A percentile compares a stretch with the other conserved stretches of the same genome.
phyloP scores from a whole-genome alignment of 2,797 vertebrate genomes.

The Heteromormyrus szaboi region DNA sequence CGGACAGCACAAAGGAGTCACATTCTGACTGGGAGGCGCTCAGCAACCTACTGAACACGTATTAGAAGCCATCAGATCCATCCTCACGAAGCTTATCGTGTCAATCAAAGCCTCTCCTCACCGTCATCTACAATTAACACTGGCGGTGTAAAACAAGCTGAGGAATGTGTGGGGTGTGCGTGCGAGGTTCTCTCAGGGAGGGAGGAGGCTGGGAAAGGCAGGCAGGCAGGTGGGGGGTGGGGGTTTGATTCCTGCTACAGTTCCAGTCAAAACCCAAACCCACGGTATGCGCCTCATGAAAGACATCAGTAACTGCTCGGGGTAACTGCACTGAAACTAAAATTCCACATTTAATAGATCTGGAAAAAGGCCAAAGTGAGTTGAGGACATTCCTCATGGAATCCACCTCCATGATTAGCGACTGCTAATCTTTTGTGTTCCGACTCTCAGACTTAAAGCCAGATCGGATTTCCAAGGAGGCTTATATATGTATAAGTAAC shows the following conservation, averaged over 20 bases:
- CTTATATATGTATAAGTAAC: not conserved
- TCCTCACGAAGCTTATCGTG: not conserved
- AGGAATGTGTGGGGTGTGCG: not conserved
- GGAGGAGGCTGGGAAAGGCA: not conserved
- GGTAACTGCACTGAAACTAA: conserved; percentile 21
- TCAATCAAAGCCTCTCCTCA: not conserved
- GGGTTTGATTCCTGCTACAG: conserved; percentile 23
- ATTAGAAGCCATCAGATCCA: not conserved
- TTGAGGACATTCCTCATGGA: conserved; percentile 23
- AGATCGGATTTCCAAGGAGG: conserved; percentile 14
- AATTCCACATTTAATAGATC: conserved; percentile 26
- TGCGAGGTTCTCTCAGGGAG: not conserved
- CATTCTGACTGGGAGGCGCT: not conserved
- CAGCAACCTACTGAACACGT: not conserved
- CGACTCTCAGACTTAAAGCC: conserved; percentile 20
- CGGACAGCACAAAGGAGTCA: not conserved
- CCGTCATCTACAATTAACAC: not conserved
- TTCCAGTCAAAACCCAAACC: conserved; percentile 30
- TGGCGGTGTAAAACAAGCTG: not conserved
- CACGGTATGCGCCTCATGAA: conserved; percentile 17
- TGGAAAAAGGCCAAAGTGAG: conserved; percentile 24
- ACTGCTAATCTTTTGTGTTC: conserved; percentile 25
- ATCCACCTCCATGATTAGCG: conserved; percentile 26
- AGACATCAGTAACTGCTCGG: conserved; percentile 6
- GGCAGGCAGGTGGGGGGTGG: not conserved